phyloP scores from a whole-genome alignment of 1,140 invertebrate species.

The Pogonomyrmex californicus region DNA sequence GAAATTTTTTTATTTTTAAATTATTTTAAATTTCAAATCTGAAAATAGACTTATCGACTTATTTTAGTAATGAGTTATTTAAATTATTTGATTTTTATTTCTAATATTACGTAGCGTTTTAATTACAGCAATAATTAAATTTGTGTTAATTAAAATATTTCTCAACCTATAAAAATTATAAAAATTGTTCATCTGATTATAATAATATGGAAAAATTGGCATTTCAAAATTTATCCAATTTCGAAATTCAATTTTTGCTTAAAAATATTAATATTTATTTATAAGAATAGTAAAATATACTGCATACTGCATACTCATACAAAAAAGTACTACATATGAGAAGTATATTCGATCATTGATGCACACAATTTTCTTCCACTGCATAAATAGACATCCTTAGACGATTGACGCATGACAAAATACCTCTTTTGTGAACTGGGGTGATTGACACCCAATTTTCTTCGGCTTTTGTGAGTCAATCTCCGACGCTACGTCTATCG shows the following conservation, averaged over 20 bases:
- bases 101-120: slow-evolving; percentile 8
- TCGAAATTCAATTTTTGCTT: neutral
- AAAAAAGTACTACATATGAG: neutral
- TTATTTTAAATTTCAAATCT: neutral
- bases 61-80: neutral
- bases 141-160: neutral
- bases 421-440: slow-evolving; percentile 44
- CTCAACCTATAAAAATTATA: neutral
- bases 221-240: too few species aligned
- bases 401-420: slow-evolving; percentile 60
- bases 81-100: neutral
- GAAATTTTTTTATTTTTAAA: too few species aligned
- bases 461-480: slow-evolving; percentile 64
- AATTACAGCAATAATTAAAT: neutral
- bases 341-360: slow-evolving; percentile 2
- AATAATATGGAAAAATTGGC: neutral
- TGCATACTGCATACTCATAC: neutral
- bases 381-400: slow-evolving; percentile 50
- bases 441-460: slow-evolving; percentile 62
- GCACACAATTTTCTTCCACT: slow-evolving; percentile 33
- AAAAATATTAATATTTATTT: neutral
- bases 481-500: slow-evolving; percentile 49
- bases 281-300: slow-evolving; percentile 1
- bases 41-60: neutral
- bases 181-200: neutral